Evolutionary conservation across 2,888 invertebrate species (phyloP), one percentile per base, ranked within the genome.

Genomic region (Panopea generosa): DNA sequence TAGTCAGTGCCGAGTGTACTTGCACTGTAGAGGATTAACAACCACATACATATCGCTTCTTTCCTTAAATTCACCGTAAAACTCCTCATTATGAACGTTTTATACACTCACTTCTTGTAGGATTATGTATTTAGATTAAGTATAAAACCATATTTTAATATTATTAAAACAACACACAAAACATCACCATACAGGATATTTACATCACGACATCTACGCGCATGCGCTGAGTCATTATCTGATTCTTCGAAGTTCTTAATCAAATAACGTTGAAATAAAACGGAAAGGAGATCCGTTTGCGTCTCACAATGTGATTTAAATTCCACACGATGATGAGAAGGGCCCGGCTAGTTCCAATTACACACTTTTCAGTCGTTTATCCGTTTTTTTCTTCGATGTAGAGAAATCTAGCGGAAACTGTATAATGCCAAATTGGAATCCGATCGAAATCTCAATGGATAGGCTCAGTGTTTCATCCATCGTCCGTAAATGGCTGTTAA

Each of bases 231-330:
- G 47, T 59, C 50, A 76, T 76, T 71, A 67, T 61, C 66, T 67
- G 68, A 63, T 77, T 77, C 72, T 62, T 52, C 47, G 18, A 49
- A 63, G 68, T 68, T 71, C 71, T 67, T 72, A 77, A 72, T 77
- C 68, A 77, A 77, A 77, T 77, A 77, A 72, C 45, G 56, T 55
- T 52, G 66, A 71, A 70, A 71, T 70, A 60, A 60, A 61, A 67
- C 50, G 60, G 56, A 67, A 71, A 76, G 56, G 62, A 40, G 60
- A 55, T 62, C 66, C 67, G 59, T 68, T 75, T 75, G 59, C 57
- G 69, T 68, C 56, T 68, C 53, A 43, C 45, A 75, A 65, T 75
- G 71, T 77, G 67, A 67, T 77, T 72, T 63, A 77, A 76, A 77
- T 71, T 69, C 63, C 63, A 59, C 53, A 52, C 29, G 24, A 57